Conservation (phyloP, 2,797 vertebrate genomes). For the Gobio occitaniae region DNA sequence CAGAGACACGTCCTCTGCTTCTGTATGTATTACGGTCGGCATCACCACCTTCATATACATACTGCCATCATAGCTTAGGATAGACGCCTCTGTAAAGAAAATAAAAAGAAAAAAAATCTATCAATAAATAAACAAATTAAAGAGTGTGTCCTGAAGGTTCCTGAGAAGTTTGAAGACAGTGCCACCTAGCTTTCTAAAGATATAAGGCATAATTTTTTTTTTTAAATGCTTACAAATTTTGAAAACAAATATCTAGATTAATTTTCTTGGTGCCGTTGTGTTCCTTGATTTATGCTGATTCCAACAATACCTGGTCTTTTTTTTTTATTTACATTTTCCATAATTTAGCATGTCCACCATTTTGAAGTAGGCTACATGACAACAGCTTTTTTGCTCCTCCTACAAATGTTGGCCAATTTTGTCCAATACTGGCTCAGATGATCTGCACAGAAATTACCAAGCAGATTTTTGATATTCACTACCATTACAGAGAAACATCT, state of each 20-base stretch:
- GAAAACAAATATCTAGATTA: too few species aligned
- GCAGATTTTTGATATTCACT: background rate
- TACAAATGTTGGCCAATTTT: background rate
- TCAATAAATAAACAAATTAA: too few species aligned
- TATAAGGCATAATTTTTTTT: too few species aligned
- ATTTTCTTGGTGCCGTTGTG: background rate
- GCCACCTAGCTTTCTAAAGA: too few species aligned
- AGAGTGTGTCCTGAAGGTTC: too few species aligned
- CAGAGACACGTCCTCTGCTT: slow-evolving; percentile 96
- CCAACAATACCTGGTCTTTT: too few species aligned
- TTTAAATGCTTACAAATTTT: too few species aligned
- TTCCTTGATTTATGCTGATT: too few species aligned
- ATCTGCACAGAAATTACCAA: background rate
- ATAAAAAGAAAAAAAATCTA: slow-evolving; percentile 3
- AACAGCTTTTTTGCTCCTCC: background rate
- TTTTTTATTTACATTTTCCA: too few species aligned
- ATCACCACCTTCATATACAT: slow-evolving; percentile 99
- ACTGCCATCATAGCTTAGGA: slow-evolving; percentile 94
- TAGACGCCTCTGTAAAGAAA: slow-evolving; percentile 87
- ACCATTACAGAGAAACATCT: background rate
- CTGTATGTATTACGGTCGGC: slow-evolving; percentile 92
- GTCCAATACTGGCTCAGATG: background rate
- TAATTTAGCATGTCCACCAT: background rate
- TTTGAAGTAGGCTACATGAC: background rate
- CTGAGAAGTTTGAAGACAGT: too few species aligned